Evolutionary conservation across 2,888 invertebrate species (phyloP).

Genomic region (Melipona bicolor): DNA sequence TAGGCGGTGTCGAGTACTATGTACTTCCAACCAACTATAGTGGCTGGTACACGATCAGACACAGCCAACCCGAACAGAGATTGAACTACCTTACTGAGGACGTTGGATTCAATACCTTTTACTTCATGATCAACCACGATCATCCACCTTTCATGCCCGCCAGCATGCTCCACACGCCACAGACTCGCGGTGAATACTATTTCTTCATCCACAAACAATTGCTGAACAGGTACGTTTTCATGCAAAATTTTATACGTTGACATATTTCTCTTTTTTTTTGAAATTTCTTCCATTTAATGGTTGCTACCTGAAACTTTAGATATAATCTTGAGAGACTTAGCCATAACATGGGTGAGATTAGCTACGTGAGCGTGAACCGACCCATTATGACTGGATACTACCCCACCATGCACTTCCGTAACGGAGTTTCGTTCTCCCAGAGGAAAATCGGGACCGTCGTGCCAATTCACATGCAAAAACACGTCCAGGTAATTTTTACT

Average conservation of each 20-base stretch:
- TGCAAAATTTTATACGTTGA: not conserved
- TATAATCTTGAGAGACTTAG: conserved; percentile 89
- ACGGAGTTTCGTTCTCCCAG: conserved; percentile 86
- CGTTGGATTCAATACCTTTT: conserved; percentile 88
- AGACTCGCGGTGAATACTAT: conserved; percentile 88
- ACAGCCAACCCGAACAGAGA: conserved; percentile 86
- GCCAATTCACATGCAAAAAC: conserved; percentile 66
- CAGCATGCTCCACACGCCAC: conserved; percentile 84
- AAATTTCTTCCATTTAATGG: not conserved
- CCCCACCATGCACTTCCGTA: conserved; percentile 87
- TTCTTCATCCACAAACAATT: conserved; percentile 88
- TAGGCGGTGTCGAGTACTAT: conserved; percentile 82
- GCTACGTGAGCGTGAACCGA: conserved; percentile 85
- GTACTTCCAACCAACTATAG: conserved; percentile 88
- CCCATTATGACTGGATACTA: conserved; percentile 86
- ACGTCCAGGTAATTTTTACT: conserved; percentile 64
- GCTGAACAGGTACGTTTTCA: conserved; percentile 86
- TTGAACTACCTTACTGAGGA: conserved; percentile 91
- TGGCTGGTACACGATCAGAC: conserved; percentile 79
- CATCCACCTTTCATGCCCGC: conserved; percentile 88
- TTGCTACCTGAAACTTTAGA: conserved; percentile 8
- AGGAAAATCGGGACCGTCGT: conserved; percentile 64
- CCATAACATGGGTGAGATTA: conserved; percentile 87
- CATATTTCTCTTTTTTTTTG: no score
- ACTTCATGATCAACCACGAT: conserved; percentile 87